These are phyloP conservation scores for Lasiurus cinereus DNA, from an alignment of 2,113 vertebrate genomes.

Conservation along the genomic window DNA sequence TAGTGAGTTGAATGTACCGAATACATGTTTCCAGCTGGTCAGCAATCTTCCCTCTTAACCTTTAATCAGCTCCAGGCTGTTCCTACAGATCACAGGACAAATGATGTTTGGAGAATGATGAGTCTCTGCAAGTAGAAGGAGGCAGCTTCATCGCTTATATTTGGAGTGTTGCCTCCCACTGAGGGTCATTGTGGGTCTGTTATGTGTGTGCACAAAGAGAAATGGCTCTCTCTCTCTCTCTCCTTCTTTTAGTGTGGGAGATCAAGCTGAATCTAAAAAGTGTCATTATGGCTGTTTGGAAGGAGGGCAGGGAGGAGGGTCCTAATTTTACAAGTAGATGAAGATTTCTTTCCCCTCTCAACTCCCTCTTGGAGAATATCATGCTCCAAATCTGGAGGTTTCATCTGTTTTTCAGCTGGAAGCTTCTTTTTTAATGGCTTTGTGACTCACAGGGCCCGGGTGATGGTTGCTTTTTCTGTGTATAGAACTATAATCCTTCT, in stretches of 20 bases:
- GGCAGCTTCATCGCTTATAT: neutral
- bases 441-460: constrained; percentile 83
- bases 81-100: constrained; percentile 55
- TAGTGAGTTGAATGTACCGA: constrained; percentile 11
- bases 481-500: constrained; percentile 87
- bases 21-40: constrained; percentile 46
- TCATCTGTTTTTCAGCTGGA: constrained; percentile 82
- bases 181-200: neutral
- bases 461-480: constrained; percentile 84
- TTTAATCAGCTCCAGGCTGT: constrained; percentile 48
- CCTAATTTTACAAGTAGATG: constrained; percentile 72
- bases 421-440: constrained; percentile 83
- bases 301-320: neutral
- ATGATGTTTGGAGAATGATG: constrained; percentile 18
- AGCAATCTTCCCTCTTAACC: constrained; percentile 61
- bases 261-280: constrained; percentile 12
- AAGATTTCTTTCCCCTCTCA: constrained; percentile 75
- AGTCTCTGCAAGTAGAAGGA: constrained; percentile 53
- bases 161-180: neutral
- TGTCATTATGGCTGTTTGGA: constrained; percentile 62
- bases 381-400: constrained; percentile 68
- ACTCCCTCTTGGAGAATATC: constrained; percentile 69
- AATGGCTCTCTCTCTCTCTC: neutral
- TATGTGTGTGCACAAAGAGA: fast-evolving
- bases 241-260: constrained; percentile 6